These are phyloP conservation scores for Suricata suricatta DNA, from an alignment of 2,113 vertebrate species.

Conservation along the genomic window DNA sequence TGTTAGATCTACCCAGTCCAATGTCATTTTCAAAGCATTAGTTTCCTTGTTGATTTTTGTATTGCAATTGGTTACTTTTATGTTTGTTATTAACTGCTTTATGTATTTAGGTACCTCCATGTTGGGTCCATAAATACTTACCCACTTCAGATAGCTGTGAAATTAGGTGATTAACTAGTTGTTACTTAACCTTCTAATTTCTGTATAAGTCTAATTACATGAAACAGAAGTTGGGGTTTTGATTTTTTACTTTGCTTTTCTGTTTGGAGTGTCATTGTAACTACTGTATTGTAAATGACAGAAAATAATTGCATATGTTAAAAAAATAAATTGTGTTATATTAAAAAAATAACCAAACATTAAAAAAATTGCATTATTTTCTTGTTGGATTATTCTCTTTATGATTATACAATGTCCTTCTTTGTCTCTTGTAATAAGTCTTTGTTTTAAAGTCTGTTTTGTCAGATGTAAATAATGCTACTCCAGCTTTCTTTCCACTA, in stretches of 20 bases:
- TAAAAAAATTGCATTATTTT: neutral
- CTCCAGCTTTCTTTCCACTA: neutral
- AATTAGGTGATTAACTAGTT: no score
- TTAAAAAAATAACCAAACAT: no score
- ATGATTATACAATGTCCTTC: neutral
- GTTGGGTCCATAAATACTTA: neutral
- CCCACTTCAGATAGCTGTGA: no score
- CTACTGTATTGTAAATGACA: no score
- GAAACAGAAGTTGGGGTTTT: no score
- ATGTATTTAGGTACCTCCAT: neutral
- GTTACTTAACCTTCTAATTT: no score
- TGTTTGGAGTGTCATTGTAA: no score
- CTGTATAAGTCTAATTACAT: no score
- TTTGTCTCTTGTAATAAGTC: neutral
- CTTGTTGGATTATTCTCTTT: neutral
- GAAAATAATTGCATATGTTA: no score
- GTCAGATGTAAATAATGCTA: neutral
- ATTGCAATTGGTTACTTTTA: neutral
- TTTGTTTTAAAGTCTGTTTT: neutral
- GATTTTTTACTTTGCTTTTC: no score
- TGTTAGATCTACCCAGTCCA: neutral
- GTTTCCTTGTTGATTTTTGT: neutral
- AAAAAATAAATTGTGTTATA: no score
- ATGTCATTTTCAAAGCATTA: neutral
- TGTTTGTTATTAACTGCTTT: neutral